A percentile compares a stretch with the other conserved stretches of the same genome.
phyloP scores from a whole-genome alignment of 2,888 invertebrate species.

The Troides aeacus region DNA sequence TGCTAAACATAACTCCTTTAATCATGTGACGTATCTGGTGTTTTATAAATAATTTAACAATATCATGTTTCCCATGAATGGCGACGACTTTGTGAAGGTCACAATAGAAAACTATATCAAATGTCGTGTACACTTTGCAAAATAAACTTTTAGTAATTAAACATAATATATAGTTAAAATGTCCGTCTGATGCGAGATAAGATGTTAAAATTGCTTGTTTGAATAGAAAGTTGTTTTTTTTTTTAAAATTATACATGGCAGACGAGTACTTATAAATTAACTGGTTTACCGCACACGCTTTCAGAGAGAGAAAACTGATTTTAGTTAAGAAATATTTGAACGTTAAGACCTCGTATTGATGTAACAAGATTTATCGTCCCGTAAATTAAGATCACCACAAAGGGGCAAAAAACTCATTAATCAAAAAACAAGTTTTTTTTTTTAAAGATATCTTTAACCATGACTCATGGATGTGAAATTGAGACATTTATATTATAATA shows the following conservation, averaged over 20 bases:
- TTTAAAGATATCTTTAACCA: conserved; percentile 1
- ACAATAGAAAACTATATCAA: conserved; percentile 5
- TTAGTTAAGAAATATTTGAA: background rate
- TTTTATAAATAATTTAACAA: background rate
- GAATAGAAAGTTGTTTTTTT: too few relatives aligned
- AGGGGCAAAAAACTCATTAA: conserved; percentile 6
- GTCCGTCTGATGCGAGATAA: background rate
- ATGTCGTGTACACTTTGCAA: background rate
- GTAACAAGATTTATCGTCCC: background rate
- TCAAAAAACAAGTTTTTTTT: conserved; percentile 6
- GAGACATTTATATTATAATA: background rate
- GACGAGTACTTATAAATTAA: conserved; percentile 1
- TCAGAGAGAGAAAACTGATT: background rate
- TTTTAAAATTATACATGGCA: background rate
- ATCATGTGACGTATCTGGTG: background rate
- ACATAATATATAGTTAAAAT: background rate
- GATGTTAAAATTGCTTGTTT: background rate
- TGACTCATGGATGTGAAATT: conserved; percentile 1
- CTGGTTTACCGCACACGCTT: background rate
- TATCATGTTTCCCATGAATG: conserved; percentile 3
- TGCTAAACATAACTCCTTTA: too few relatives aligned
- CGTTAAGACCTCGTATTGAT: background rate
- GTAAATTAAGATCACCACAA: background rate
- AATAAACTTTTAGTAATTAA: background rate
- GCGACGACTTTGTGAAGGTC: conserved; percentile 4